Evolutionary conservation across 2,888 invertebrate genomes (phyloP).

Genomic region (Campoplex capitator): DNA sequence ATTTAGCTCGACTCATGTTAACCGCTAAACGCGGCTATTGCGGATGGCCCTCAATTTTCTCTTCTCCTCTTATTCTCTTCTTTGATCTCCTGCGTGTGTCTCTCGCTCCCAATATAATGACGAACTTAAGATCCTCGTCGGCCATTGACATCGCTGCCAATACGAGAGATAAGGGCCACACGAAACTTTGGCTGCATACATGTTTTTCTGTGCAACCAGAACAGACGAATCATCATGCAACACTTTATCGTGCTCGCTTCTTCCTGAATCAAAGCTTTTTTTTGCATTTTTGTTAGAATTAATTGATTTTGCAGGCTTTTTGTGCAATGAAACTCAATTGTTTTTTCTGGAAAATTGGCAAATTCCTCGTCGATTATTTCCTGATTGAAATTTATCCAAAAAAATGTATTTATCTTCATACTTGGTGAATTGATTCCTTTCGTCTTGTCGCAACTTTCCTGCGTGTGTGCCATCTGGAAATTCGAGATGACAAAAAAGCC

Average conservation of each 20-base stretch:
- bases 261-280: neutral
- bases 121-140: conserved; percentile 32
- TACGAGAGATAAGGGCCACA: conserved; percentile 46
- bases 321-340: too few species aligned
- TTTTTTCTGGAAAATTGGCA: too few species aligned
- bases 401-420: neutral
- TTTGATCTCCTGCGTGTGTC: conserved; percentile 12
- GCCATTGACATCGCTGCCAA: conserved; percentile 63
- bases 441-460: conserved; percentile 52
- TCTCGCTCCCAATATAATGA: conserved; percentile 48
- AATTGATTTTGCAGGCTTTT: too few species aligned
- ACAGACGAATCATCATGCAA: neutral
- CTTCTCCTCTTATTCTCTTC: conserved; percentile 10
- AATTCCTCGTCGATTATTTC: neutral
- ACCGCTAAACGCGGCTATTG: conserved; percentile 71
- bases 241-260: neutral
- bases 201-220: neutral
- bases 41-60: conserved; percentile 40
- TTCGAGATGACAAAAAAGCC: conserved; percentile 61
- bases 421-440: conserved; percentile 62
- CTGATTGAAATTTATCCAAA: neutral
- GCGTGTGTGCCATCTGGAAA: conserved; percentile 55
- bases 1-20: conserved; percentile 40
- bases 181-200: neutral
- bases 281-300: too few species aligned